phyloP scores from a whole-genome alignment of 1,140 invertebrate genomes.

The Drosophila melanica region DNA sequence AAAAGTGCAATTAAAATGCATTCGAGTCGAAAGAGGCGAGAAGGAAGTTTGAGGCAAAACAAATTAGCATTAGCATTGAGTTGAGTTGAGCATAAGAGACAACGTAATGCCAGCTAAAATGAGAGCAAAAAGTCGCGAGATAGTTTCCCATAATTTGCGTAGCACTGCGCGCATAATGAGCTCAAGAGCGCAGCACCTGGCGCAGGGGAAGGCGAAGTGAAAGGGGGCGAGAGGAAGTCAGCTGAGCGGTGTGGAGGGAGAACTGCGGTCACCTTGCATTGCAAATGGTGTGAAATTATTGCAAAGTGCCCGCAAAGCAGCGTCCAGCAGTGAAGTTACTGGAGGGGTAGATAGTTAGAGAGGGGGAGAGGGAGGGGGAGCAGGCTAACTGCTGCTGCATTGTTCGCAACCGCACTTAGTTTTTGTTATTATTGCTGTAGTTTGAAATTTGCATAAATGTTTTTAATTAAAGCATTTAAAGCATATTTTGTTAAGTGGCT shows the following conservation, averaged over 20 bases:
- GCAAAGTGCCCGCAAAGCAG: constrained; percentile 22
- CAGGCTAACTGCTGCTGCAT: constrained; percentile 32
- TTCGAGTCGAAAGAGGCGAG: constrained; percentile 20
- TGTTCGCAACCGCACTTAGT: constrained; percentile 60
- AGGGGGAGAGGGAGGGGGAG: background rate
- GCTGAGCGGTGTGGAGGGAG: constrained; percentile 8
- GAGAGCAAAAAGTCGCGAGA: constrained; percentile 49
- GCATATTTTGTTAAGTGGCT: constrained; percentile 66
- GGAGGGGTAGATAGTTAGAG: background rate
- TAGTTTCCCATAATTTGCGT: constrained; percentile 80
- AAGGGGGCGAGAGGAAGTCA: constrained; percentile 4
- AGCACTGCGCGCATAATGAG: constrained; percentile 65
- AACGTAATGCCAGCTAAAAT: constrained; percentile 29
- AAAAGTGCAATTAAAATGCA: constrained; percentile 81
- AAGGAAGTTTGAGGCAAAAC: constrained; percentile 59
- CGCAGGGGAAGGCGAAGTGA: constrained; percentile 9
- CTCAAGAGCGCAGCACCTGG: constrained; percentile 8
- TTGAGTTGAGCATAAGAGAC: constrained; percentile 48
- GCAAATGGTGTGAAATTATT: constrained; percentile 78
- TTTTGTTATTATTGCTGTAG: constrained; percentile 61
- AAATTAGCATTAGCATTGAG: constrained; percentile 78
- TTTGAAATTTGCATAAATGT: constrained; percentile 76
- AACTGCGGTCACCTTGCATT: constrained; percentile 69
- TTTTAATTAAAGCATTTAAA: constrained; percentile 79
- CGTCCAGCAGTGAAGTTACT: background rate